Evolutionary conservation across 2,797 vertebrate genomes (phyloP).

Genomic region (Scyliorhinus canicula): DNA sequence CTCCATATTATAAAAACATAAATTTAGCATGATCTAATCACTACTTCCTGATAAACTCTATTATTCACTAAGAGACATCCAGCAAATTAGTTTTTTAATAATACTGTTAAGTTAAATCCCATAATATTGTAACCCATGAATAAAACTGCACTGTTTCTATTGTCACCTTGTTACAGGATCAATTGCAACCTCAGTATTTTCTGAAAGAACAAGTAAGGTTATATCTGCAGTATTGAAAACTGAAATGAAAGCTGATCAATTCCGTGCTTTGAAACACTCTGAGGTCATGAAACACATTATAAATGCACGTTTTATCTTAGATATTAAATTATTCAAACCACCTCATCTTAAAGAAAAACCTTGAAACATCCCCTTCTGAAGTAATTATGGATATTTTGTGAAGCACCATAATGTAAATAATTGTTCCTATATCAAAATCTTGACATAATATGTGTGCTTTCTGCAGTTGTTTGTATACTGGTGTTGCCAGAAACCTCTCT

Average conservation of each 20-base stretch:
- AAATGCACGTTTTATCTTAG: neutral
- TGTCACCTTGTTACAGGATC: neutral
- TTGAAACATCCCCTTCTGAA: neutral
- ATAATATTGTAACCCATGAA: neutral
- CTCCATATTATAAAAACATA: neutral
- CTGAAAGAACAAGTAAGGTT: neutral
- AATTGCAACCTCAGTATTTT: neutral
- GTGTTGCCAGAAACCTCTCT: neutral
- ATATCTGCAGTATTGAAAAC: neutral
- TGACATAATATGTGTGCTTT: neutral
- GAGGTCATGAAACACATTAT: neutral
- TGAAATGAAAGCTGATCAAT: neutral
- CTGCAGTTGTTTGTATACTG: neutral
- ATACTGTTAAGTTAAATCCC: neutral
- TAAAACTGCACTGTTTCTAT: neutral
- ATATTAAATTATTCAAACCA: neutral
- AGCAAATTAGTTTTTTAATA: neutral
- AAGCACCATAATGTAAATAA: neutral
- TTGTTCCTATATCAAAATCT: neutral
- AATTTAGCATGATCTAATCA: neutral
- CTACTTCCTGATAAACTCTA: neutral
- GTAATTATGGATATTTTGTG: neutral
- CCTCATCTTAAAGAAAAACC: neutral
- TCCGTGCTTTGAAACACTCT: neutral
- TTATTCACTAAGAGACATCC: neutral